Evolutionary conservation across 53 echinoderm and acorn worm genomes (phyloP).

Genomic region (Stichopus horrens): DNA sequence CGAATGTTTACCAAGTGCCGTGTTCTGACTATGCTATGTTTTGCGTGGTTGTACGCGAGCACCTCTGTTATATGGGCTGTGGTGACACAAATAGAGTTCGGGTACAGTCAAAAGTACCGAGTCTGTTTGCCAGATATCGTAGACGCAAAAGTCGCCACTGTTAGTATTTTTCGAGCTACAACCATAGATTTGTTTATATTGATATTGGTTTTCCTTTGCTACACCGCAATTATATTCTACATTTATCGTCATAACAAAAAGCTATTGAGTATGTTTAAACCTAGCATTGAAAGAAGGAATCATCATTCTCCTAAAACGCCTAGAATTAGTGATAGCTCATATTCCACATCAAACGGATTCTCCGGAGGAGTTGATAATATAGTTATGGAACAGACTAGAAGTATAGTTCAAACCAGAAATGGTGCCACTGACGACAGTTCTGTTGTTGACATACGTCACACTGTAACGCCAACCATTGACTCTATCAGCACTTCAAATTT

Average conservation of each 20-base stretch:
- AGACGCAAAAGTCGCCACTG: not conserved
- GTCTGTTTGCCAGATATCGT: constrained; percentile 47
- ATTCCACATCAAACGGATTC: too few species aligned
- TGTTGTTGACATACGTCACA: too few species aligned
- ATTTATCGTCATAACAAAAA: constrained; percentile 55
- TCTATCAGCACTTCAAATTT: too few species aligned
- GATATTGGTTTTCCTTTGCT: constrained; percentile 1
- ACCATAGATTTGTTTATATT: constrained; percentile 33
- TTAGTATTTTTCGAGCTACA: constrained; percentile 32
- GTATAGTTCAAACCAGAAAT: too few species aligned
- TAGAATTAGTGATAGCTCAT: not conserved
- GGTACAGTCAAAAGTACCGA: constrained; percentile 47
- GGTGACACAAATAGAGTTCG: constrained; percentile 21
- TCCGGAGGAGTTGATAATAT: too few species aligned
- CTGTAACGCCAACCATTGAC: too few species aligned
- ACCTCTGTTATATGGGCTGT: constrained; percentile 9
- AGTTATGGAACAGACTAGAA: too few species aligned
- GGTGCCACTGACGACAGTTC: too few species aligned
- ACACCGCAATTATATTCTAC: constrained; percentile 51
- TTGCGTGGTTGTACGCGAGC: constrained; percentile 46
- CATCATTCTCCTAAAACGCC: not conserved
- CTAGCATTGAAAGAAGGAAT: not conserved
- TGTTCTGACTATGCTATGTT: constrained; percentile 33
- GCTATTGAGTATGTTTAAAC: constrained; percentile 43
- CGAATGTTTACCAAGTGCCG: constrained; percentile 46